phyloP scores from a whole-genome alignment of 2,888 invertebrate genomes.

The Omphaloscelis lunosa region DNA sequence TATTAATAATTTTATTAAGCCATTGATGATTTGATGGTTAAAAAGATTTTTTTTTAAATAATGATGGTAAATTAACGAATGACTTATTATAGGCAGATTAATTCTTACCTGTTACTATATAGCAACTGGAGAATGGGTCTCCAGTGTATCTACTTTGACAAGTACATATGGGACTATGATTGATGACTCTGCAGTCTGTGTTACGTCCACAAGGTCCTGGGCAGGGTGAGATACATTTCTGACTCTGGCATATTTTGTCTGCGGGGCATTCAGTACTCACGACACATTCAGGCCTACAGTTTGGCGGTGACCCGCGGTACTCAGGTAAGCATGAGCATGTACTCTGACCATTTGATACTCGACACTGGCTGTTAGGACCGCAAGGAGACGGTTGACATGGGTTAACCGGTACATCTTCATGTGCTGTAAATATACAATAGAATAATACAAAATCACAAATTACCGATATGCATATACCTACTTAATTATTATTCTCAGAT shows the following conservation, averaged over 20 bases:
- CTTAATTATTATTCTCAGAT: background rate
- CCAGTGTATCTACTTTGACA: slow-evolving; percentile 91
- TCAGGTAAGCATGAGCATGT: slow-evolving; percentile 93
- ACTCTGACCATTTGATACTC: slow-evolving; percentile 90
- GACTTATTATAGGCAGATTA: background rate
- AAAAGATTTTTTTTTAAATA: slow-evolving; percentile 11
- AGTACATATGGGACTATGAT: slow-evolving; percentile 93
- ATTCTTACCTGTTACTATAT: slow-evolving; percentile 83
- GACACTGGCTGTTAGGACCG: slow-evolving; percentile 92
- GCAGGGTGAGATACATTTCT: slow-evolving; percentile 94
- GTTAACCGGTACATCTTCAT: slow-evolving; percentile 80
- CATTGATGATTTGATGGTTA: background rate
- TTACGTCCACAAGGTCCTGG: slow-evolving; percentile 93
- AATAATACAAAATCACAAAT: slow-evolving; percentile 10
- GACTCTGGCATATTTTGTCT: slow-evolving; percentile 92
- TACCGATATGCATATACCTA: background rate
- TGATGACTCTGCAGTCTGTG: slow-evolving; percentile 93
- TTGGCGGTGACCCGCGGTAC: slow-evolving; percentile 92
- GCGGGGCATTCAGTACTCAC: slow-evolving; percentile 92
- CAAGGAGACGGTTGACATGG: slow-evolving; percentile 92
- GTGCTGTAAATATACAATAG: slow-evolving; percentile 71
- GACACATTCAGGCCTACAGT: slow-evolving; percentile 94
- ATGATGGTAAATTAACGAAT: slow-evolving; percentile 6
- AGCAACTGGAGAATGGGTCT: slow-evolving; percentile 93
- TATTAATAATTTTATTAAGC: background rate